These are phyloP conservation scores for Accipiter virgatus DNA, from an alignment of 2,113 vertebrate genomes.

Conservation along the genomic window DNA sequence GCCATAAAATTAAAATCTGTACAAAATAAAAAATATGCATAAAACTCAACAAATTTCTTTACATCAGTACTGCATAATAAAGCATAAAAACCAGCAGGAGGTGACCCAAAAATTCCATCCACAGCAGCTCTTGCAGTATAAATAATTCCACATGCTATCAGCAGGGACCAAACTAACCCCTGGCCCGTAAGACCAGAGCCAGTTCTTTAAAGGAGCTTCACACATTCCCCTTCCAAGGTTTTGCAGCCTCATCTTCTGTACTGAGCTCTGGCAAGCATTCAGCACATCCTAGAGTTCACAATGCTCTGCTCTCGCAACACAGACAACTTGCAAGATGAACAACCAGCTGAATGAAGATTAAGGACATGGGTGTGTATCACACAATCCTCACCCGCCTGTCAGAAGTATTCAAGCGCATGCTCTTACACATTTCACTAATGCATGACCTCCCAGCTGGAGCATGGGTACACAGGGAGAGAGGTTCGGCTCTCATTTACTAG, in stretches of 20 bases:
- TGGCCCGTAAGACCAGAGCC: neutral
- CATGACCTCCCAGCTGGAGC: neutral
- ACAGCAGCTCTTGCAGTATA: neutral
- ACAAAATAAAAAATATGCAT: constrained; percentile 64
- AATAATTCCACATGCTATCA: neutral
- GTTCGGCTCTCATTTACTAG: neutral
- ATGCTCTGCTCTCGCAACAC: neutral
- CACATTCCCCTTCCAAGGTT: neutral
- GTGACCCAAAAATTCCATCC: constrained; percentile 6
- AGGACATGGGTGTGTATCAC: neutral
- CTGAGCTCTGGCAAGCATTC: neutral
- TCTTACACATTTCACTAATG: neutral
- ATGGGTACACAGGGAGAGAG: neutral
- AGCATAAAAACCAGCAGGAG: constrained; percentile 37
- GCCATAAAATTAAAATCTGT: constrained; percentile 63
- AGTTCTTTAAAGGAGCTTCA: neutral
- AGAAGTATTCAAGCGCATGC: neutral
- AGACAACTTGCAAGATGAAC: neutral
- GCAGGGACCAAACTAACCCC: neutral
- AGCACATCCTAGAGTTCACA: neutral
- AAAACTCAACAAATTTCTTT: constrained; percentile 47
- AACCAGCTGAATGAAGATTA: neutral
- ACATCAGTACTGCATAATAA: constrained; percentile 63
- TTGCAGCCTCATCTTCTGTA: neutral
- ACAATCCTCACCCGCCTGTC: neutral